Conservation (phyloP, 2,888 invertebrate genomes). For the Rhorus exstirpatorius region DNA sequence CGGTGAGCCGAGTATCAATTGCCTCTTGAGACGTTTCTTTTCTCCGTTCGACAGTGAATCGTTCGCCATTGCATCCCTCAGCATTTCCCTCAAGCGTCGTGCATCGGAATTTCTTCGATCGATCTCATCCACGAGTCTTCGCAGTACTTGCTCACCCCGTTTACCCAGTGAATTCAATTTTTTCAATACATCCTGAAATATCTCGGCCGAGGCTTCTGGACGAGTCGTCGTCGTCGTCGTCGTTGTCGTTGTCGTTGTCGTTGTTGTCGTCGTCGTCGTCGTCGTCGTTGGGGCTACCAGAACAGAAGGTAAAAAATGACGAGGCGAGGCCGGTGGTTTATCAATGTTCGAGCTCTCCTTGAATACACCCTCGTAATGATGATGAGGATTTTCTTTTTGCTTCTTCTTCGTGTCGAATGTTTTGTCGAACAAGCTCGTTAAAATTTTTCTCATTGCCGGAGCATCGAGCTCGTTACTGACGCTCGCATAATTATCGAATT, state of each 20-base stretch:
- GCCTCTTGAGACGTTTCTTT: constrained; percentile 85
- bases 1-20: constrained; percentile 87
- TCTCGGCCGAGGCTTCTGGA: constrained; percentile 86
- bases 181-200: constrained; percentile 88
- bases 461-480: constrained; percentile 81
- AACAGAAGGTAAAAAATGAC: not conserved
- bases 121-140: constrained; percentile 87
- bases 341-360: constrained; percentile 80
- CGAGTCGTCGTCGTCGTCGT: not conserved
- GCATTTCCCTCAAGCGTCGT: constrained; percentile 70
- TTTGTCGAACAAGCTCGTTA: constrained; percentile 79
- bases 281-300: not conserved
- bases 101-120: constrained; percentile 72
- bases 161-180: constrained; percentile 88
- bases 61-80: constrained; percentile 86
- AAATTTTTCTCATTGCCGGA: constrained; percentile 79
- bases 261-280: not conserved
- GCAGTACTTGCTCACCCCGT: constrained; percentile 88
- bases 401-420: constrained; percentile 79
- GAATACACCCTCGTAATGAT: constrained; percentile 81
- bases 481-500: not conserved
- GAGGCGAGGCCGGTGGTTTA: constrained; percentile 73
- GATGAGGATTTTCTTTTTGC: constrained; percentile 78
- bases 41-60: constrained; percentile 78
- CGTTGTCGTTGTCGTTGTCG: constrained; percentile 18